Evolutionary conservation across 2,113 vertebrate genomes (phyloP).

Genomic region (Scomber colias): DNA sequence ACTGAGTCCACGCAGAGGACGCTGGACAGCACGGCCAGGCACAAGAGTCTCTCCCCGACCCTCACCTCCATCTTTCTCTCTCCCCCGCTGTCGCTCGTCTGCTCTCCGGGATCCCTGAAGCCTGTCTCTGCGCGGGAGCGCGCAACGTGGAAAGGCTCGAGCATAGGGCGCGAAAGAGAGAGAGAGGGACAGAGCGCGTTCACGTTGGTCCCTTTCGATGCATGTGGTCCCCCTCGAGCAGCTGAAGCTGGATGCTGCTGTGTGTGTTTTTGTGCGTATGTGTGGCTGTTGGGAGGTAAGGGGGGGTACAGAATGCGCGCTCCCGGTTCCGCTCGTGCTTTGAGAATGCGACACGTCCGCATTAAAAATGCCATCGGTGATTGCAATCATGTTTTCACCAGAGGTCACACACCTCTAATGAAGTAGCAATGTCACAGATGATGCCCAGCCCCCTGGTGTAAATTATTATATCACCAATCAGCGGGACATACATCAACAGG

Average conservation of each 20-base stretch:
- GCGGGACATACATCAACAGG: neutral
- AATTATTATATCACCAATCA: constrained; percentile 28
- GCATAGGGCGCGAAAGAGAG: constrained; percentile 21
- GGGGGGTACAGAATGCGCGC: constrained; percentile 47
- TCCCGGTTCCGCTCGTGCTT: constrained; percentile 69
- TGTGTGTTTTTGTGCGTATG: neutral
- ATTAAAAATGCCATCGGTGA: constrained; percentile 56
- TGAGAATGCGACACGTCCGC: constrained; percentile 72
- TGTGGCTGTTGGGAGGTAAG: neutral
- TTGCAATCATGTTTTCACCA: constrained; percentile 63
- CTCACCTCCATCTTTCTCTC: constrained; percentile 84
- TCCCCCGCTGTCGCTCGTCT: constrained; percentile 67
- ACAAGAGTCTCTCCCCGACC: constrained; percentile 79
- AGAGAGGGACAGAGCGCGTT: constrained; percentile 55
- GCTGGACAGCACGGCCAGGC: constrained; percentile 79
- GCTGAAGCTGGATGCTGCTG: constrained; percentile 16
- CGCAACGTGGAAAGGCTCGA: constrained; percentile 47
- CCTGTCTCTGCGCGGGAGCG: constrained; percentile 54
- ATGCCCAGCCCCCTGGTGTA: constrained; percentile 21
- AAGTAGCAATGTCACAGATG: constrained; percentile 41
- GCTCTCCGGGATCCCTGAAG: constrained; percentile 54
- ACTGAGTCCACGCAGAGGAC: constrained; percentile 78
- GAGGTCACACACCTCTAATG: constrained; percentile 64
- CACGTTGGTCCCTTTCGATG: constrained; percentile 47
- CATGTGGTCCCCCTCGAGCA: constrained; percentile 62